Percentiles rank a stretch among this genome's conserved stretches.
These are phyloP conservation scores for Drosophila kanekoi DNA, from an alignment of 2,888 invertebrate genomes.

Conservation along the genomic window DNA sequence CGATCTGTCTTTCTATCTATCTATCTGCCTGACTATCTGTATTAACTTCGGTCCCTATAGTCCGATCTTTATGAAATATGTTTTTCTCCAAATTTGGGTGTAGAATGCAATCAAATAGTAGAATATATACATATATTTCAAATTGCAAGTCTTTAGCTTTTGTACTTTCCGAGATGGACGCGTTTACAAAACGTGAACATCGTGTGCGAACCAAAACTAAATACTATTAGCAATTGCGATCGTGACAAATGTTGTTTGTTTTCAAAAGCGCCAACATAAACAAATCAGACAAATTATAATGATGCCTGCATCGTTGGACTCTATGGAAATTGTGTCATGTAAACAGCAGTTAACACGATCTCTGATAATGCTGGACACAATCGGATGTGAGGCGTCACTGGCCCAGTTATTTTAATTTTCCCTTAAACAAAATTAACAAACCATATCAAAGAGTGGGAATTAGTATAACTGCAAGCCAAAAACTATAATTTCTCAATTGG, in stretches of 20 bases:
- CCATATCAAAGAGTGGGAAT: conserved; percentile 9
- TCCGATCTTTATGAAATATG: too few species aligned
- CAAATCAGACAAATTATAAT: conserved; percentile 31
- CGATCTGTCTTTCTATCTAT: too few species aligned
- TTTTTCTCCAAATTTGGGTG: too few species aligned
- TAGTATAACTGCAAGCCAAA: background rate
- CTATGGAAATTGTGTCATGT: conserved; percentile 43
- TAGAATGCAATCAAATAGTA: too few species aligned
- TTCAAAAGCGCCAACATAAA: conserved; percentile 52
- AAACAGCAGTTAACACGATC: conserved; percentile 42
- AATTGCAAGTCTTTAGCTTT: too few species aligned
- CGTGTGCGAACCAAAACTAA: too few species aligned
- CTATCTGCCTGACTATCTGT: too few species aligned
- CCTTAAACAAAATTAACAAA: conserved; percentile 54
- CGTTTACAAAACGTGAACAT: too few species aligned
- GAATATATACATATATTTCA: too few species aligned
- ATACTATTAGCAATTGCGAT: conserved; percentile 33
- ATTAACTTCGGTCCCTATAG: too few species aligned
- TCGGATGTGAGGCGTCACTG: conserved; percentile 70
- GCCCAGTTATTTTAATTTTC: conserved; percentile 78
- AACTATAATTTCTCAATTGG: too few species aligned
- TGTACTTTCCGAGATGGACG: too few species aligned
- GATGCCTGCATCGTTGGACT: background rate
- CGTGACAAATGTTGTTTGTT: conserved; percentile 37
- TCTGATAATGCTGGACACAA: conserved; percentile 29